These are phyloP conservation scores for Encarsia formosa DNA, from an alignment of 2,888 invertebrate species.

Conservation along the genomic window DNA sequence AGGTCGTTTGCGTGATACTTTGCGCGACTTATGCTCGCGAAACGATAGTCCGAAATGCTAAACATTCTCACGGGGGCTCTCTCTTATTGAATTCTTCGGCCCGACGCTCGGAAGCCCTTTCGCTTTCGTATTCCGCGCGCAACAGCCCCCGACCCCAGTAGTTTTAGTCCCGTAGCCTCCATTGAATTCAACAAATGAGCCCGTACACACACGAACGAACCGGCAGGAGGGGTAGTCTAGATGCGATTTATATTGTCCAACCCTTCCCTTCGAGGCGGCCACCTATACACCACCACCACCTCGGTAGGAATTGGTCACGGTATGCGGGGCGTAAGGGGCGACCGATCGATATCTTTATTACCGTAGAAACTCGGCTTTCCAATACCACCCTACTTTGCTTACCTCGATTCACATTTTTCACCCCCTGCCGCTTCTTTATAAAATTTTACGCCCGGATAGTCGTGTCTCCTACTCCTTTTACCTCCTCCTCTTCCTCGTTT, in stretches of 20 bases:
- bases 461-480: too few species aligned
- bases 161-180: neutral
- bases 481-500: too few species aligned
- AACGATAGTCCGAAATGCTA: constrained; percentile 19
- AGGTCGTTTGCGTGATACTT: too few species aligned
- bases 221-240: constrained; percentile 8
- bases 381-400: neutral
- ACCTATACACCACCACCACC: neutral
- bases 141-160: too few species aligned
- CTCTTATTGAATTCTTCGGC: constrained; percentile 28
- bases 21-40: too few species aligned
- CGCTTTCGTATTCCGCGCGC: constrained; percentile 15
- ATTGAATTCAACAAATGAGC: constrained; percentile 27
- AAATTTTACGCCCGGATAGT: constrained; percentile 16
- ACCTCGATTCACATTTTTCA: neutral
- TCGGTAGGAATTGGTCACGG: constrained; percentile 38
- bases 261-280: constrained; percentile 31
- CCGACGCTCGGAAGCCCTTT: constrained; percentile 6
- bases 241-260: constrained; percentile 31
- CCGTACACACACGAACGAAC: constrained; percentile 18
- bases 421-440: constrained; percentile 13
- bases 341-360: constrained; percentile 40
- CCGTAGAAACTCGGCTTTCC: constrained; percentile 7
- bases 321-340: constrained; percentile 15
- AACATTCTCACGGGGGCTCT: constrained; percentile 21